These are phyloP conservation scores for Drosophila macrospina DNA, from an alignment of 2,888 invertebrate genomes.

Conservation along the genomic window DNA sequence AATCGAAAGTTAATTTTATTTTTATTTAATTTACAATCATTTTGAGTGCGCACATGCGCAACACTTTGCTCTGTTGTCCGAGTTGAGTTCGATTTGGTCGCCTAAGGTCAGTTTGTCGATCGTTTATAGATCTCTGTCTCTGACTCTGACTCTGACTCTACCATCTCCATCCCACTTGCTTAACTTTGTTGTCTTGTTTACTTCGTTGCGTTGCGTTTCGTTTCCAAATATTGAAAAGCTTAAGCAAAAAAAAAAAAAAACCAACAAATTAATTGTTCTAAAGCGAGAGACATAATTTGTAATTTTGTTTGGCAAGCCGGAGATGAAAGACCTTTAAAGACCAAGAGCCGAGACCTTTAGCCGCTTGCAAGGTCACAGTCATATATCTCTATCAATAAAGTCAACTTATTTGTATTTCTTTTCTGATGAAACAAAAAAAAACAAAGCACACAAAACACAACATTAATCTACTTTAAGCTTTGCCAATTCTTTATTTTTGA, in stretches of 20 bases:
- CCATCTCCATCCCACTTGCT: conserved; percentile 20
- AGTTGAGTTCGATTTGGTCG: conserved; percentile 1
- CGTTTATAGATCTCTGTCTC: conserved; percentile 7
- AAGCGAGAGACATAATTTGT: conserved; percentile 38
- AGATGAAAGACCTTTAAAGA: conserved; percentile 53
- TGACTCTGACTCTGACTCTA: conserved; percentile 3
- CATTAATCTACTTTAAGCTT: conserved; percentile 8
- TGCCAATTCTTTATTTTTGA: not conserved
- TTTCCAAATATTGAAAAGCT: conserved; percentile 34
- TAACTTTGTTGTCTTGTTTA: conserved; percentile 3
- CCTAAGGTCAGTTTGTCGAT: conserved; percentile 24
- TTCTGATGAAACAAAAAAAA: not conserved
- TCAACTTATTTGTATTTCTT: conserved; percentile 16
- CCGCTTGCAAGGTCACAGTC: conserved; percentile 22
- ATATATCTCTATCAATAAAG: conserved; percentile 4
- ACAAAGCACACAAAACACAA: too few species aligned
- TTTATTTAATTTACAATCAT: conserved; percentile 68
- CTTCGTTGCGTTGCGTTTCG: conserved; percentile 13
- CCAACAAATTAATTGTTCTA: conserved; percentile 72
- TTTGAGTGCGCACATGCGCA: conserved; percentile 47
- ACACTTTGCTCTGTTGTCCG: conserved; percentile 24
- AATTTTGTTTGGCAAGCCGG: conserved; percentile 27
- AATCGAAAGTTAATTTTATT: conserved; percentile 70
- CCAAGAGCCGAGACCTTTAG: conserved; percentile 24
- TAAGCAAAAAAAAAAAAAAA: conserved; percentile 52